Evolutionary conservation across 2,888 invertebrate genomes (phyloP), one percentile per base, ranked within the genome.

Genomic region (Lampropteryx suffumata): DNA sequence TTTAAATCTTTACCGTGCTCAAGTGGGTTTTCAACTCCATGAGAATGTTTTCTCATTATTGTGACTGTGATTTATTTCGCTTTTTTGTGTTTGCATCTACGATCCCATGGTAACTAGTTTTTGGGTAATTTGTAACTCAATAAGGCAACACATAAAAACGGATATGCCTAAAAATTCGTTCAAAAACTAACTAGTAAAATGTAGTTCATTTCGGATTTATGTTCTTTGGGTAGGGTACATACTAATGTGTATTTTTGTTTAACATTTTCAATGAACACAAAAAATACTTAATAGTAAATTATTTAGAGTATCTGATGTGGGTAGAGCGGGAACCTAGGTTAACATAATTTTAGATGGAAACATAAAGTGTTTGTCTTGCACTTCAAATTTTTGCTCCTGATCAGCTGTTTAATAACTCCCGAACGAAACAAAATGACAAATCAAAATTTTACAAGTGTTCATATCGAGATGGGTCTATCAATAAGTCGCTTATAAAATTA

Each of bases 361-460:
- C n/a, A n/a, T n/a, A n/a, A n/a, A n/a, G n/a, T n/a, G n/a, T n/a
- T n/a, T n/a, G n/a, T n/a, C n/a, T n/a, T n/a, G n/a, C n/a, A n/a
- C n/a, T n/a, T n/a, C n/a, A n/a, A n/a, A n/a, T n/a, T 48, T 5
- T 9, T 11, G 3, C 24, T 10, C 9, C 2, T 17, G 17, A 39
- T 33, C 40, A 45, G 50, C 50, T 50, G 50, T 42, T 47, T 3
- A 29, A 11, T 3, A 8, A 34, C 66, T 73, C 61, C 56, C 45
- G 65, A 71, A 75, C 74, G 73, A 59, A 65, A 28, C 36, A 30
- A 55, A 65, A 64, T 82, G 82, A 84, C 79, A 82, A 78, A 71
- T 71, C 78, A 82, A 76, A 83, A 82, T 67, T 82, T 84, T 81
- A 83, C 83, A 83, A 81, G 77, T 84, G 64, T 52, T 58, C 55